Conservation (phyloP, 2,113 vertebrate genomes). For the Chionomys nivalis region DNA sequence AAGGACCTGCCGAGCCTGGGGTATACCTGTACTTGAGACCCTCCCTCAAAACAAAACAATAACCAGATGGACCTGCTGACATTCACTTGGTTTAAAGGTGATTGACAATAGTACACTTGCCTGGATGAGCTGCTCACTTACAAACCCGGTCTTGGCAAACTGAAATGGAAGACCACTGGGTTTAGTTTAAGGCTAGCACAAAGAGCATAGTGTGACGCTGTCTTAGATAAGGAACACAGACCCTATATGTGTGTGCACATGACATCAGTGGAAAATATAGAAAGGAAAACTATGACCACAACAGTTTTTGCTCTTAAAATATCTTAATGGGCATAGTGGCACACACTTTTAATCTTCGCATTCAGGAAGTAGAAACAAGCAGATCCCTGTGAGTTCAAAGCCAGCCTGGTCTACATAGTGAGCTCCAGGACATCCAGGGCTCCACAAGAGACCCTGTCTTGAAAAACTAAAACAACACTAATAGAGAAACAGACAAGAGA, state of each 20-base stretch:
- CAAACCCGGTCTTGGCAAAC: not conserved
- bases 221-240: not conserved
- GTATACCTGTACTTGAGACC: not conserved
- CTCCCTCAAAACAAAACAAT: not conserved
- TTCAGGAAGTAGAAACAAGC: not conserved
- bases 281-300: constrained; percentile 24
- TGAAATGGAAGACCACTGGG: not conserved
- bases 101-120: not conserved
- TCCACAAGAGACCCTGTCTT: too few relatives aligned
- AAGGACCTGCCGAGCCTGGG: not conserved
- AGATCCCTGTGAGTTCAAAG: not conserved
- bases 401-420: not conserved
- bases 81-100: constrained; percentile 40
- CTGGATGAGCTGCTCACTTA: not conserved
- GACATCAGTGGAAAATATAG: not conserved
- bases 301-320: not conserved
- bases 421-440: too few relatives aligned
- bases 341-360: not conserved
- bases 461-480: too few relatives aligned
- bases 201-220: too few relatives aligned
- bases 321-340: not conserved
- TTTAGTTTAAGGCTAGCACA: not conserved
- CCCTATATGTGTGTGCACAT: not conserved
- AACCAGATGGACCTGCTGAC: not conserved
- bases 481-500: not conserved